These are phyloP conservation scores for Melipona bicolor DNA, from an alignment of 2,888 invertebrate genomes.

Conservation along the genomic window DNA sequence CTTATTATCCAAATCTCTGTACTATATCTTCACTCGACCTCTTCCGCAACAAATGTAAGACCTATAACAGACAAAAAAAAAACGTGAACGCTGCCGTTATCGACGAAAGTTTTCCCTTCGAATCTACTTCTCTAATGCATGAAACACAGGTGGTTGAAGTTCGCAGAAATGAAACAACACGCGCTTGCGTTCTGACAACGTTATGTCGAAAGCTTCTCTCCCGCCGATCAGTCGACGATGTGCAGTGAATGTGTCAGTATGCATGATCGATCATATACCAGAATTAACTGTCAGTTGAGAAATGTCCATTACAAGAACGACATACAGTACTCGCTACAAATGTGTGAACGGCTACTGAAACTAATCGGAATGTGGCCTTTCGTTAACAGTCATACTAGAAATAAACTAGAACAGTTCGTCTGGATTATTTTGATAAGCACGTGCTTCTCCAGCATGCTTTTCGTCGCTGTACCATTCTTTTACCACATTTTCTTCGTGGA, in stretches of 20 bases:
- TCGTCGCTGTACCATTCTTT: conserved; percentile 48
- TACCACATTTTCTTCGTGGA: conserved; percentile 25
- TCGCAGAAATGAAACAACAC: too few species aligned
- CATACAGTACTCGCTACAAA: conserved; percentile 64
- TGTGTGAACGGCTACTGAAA: conserved; percentile 73
- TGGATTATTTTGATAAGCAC: conserved; percentile 1
- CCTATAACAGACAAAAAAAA: too few species aligned
- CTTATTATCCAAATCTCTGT: too few species aligned
- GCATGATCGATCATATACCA: conserved; percentile 21
- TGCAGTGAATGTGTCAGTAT: conserved; percentile 27
- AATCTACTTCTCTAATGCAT: too few species aligned
- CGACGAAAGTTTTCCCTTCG: too few species aligned
- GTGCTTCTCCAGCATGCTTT: conserved; percentile 19
- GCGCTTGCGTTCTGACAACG: conserved; percentile 32
- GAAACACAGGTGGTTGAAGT: too few species aligned
- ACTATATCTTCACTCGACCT: too few species aligned
- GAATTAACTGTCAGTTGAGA: background rate
- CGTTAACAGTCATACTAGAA: conserved; percentile 29
- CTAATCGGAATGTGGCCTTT: conserved; percentile 75
- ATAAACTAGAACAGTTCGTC: conserved; percentile 36
- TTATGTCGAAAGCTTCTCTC: background rate
- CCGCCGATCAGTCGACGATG: conserved; percentile 33
- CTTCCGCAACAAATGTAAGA: too few species aligned
- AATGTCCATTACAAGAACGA: conserved; percentile 44
- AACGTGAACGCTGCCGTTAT: background rate